phyloP scores from a whole-genome alignment of 2,888 invertebrate species.

The Agrilus cyanescens region DNA sequence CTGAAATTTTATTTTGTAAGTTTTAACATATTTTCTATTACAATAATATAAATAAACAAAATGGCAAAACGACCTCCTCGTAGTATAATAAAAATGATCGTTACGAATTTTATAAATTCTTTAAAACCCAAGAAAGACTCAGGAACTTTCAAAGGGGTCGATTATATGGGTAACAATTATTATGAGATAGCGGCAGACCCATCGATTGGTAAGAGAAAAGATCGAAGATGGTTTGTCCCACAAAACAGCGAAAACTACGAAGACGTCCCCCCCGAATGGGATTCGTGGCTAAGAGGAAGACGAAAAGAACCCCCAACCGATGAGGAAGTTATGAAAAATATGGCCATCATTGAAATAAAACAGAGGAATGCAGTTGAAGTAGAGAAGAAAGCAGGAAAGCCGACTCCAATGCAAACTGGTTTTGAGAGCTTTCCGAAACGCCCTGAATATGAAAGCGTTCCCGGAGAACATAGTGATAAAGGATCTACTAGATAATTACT shows the following conservation, averaged over 20 bases:
- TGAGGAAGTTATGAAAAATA: conserved; percentile 60
- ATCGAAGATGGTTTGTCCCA: conserved; percentile 65
- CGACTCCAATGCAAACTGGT: conserved; percentile 38
- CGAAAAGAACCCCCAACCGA: conserved; percentile 53
- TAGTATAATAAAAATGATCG: conserved; percentile 35
- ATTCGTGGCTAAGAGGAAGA: conserved; percentile 65
- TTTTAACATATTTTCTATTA: too few species aligned
- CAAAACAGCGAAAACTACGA: conserved; percentile 50
- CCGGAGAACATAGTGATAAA: conserved; percentile 25
- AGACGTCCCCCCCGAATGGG: conserved; percentile 78
- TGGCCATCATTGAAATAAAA: conserved; percentile 59
- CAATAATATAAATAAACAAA: background rate
- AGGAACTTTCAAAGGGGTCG: conserved; percentile 53
- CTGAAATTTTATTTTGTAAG: too few species aligned
- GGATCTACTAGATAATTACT: too few species aligned
- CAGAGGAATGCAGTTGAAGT: conserved; percentile 62
- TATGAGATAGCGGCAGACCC: conserved; percentile 64
- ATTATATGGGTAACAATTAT: conserved; percentile 72
- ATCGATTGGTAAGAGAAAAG: conserved; percentile 48
- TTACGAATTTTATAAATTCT: conserved; percentile 52
- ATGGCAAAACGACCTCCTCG: conserved; percentile 26
- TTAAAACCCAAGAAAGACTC: conserved; percentile 42
- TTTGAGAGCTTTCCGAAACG: conserved; percentile 29
- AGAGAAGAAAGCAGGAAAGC: conserved; percentile 43
- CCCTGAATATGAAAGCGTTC: conserved; percentile 43